These are phyloP conservation scores for Pachydiplax longipennis DNA, from an alignment of 2,888 invertebrate genomes.

Conservation along the genomic window DNA sequence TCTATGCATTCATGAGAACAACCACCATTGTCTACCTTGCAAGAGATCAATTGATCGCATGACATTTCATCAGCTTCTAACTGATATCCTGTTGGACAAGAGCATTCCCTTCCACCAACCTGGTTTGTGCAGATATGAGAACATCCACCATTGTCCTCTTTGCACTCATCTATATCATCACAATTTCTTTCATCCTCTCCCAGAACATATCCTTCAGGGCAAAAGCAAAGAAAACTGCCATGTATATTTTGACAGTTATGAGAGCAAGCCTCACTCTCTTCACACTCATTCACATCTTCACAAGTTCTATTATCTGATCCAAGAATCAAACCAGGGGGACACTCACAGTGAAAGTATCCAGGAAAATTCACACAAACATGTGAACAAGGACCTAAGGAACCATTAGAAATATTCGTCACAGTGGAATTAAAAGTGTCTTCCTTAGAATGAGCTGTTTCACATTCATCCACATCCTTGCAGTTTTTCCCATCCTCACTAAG, in stretches of 20 bases:
- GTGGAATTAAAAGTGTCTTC: too few species aligned
- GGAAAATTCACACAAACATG: conserved; percentile 60
- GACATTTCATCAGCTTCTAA: conserved; percentile 61
- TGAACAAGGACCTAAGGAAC: conserved; percentile 55
- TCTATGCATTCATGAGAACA: conserved; percentile 69
- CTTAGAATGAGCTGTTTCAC: background rate
- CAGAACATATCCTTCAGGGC: conserved; percentile 57
- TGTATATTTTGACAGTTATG: conserved; percentile 60
- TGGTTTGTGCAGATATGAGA: conserved; percentile 57
- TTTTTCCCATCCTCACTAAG: conserved; percentile 54
- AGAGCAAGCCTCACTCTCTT: conserved; percentile 60
- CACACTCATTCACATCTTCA: conserved; percentile 50
- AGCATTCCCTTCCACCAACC: conserved; percentile 60
- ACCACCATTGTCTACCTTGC: conserved; percentile 64
- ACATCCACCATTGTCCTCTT: conserved; percentile 66
- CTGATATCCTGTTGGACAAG: conserved; percentile 60
- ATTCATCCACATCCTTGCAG: conserved; percentile 54
- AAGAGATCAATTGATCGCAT: conserved; percentile 61
- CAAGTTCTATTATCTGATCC: conserved; percentile 55
- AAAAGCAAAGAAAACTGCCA: conserved; percentile 57
- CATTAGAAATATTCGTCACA: background rate
- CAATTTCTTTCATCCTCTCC: conserved; percentile 54
- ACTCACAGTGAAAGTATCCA: conserved; percentile 55
- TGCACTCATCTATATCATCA: conserved; percentile 57
- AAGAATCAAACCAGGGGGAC: conserved; percentile 52